A percentile compares a stretch with the other conserved stretches of the same genome.
Conservation (phyloP, 2,888 invertebrate species). For the Acrobasis repandana region DNA sequence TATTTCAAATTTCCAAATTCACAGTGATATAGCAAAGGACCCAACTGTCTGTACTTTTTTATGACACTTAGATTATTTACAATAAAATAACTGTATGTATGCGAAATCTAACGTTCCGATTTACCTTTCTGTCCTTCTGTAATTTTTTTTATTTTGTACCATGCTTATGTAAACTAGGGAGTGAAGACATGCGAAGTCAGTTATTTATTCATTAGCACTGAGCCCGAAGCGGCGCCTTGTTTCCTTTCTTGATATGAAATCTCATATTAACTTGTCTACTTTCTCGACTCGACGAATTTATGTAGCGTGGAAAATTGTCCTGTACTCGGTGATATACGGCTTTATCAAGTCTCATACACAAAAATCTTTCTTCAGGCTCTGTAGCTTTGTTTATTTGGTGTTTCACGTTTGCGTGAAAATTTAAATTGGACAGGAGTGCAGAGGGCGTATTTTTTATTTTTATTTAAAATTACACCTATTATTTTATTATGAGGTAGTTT, state of each 20-base stretch:
- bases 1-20: no score
- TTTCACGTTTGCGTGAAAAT: slow-evolving; percentile 1
- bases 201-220: slow-evolving; percentile 58
- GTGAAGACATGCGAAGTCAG: slow-evolving; percentile 45
- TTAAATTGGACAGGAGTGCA: neutral
- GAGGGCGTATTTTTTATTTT: neutral
- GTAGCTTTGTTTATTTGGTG: slow-evolving; percentile 13
- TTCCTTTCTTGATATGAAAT: slow-evolving; percentile 57
- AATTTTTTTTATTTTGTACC: neutral
- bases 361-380: slow-evolving; percentile 38
- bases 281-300: slow-evolving; percentile 59
- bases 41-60: no score
- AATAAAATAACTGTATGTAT: no score
- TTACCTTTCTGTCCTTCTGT: neutral
- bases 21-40: no score
- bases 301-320: slow-evolving; percentile 63
- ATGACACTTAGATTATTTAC: no score
- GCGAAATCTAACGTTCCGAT: neutral
- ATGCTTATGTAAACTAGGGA: slow-evolving; percentile 39
- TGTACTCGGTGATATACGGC: slow-evolving; percentile 50
- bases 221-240: slow-evolving; percentile 42
- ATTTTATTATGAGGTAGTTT: no score
- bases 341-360: slow-evolving; percentile 50
- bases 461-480: neutral
- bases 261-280: slow-evolving; percentile 70